Conservation (phyloP, 2,888 invertebrate species). For the Koerneria pararmatus region DNA sequence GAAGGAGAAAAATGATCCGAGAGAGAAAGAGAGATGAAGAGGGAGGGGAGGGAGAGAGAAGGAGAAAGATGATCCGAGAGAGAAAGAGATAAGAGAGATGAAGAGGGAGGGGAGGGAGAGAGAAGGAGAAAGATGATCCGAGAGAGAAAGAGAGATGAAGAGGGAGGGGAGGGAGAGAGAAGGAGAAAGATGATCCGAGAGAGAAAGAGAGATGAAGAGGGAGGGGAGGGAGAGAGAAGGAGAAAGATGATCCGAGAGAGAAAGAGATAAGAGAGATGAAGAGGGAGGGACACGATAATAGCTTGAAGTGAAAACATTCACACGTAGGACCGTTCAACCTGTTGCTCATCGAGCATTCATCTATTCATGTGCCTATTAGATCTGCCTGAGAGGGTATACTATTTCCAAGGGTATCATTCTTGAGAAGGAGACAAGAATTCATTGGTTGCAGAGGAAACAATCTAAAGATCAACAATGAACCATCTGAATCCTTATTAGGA, state of each 20-base stretch:
- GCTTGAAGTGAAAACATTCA: no score
- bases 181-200: background rate
- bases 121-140: background rate
- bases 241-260: background rate
- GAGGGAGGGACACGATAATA: constrained; percentile 3
- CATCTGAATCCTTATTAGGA: no score
- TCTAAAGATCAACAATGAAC: no score
- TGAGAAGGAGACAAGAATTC: no score
- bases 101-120: constrained; percentile 5
- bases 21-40: background rate
- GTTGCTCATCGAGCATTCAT: no score
- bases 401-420: no score
- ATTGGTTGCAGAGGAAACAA: no score
- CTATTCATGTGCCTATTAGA: no score
- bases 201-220: background rate
- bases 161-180: background rate
- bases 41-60: constrained; percentile 4
- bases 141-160: constrained; percentile 2
- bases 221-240: constrained; percentile 1
- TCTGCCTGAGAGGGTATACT: no score
- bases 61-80: background rate
- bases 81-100: background rate
- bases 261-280: background rate
- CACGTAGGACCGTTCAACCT: no score
- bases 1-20: background rate